Conservation (phyloP, 2,888 invertebrate species). For the Coleophora deauratella region DNA sequence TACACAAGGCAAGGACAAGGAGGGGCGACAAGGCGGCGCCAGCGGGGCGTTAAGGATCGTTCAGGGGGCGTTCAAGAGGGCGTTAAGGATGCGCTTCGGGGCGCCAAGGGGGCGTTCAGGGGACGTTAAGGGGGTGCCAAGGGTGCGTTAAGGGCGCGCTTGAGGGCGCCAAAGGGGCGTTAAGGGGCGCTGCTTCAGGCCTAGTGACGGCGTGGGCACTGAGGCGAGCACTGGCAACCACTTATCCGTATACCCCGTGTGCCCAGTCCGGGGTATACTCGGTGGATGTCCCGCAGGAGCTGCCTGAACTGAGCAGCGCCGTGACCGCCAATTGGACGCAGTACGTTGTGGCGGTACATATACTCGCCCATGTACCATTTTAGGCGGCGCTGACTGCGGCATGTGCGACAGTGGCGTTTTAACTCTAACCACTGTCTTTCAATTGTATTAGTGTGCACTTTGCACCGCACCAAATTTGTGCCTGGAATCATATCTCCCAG, state of each 20-base stretch:
- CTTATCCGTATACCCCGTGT: background rate
- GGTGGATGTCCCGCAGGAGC: constrained; percentile 8
- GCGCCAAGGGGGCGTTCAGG: too few relatives aligned
- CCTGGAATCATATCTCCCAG: background rate
- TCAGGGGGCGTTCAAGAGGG: too few relatives aligned
- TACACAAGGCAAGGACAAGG: too few relatives aligned
- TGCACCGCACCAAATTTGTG: background rate
- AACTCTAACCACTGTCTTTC: constrained; percentile 12
- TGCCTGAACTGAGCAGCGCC: too few relatives aligned
- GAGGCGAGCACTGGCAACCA: background rate
- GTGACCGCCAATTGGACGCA: constrained; percentile 5
- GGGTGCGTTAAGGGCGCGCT: too few relatives aligned
- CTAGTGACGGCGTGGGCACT: background rate
- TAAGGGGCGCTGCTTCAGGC: too few relatives aligned
- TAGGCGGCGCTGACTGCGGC: constrained; percentile 4
- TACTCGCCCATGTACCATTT: constrained; percentile 18
- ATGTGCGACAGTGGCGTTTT: constrained; percentile 15
- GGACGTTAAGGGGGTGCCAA: too few relatives aligned
- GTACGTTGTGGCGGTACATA: constrained; percentile 17
- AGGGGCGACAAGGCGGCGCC: too few relatives aligned
- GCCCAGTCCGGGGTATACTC: background rate
- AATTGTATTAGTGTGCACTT: constrained; percentile 5
- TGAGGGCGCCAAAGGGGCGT: too few relatives aligned
- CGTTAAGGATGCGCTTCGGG: too few relatives aligned
- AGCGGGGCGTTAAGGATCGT: too few relatives aligned